Evolutionary conservation across 1,140 invertebrate species (phyloP).

Genomic region (Reticulitermes speratus): DNA sequence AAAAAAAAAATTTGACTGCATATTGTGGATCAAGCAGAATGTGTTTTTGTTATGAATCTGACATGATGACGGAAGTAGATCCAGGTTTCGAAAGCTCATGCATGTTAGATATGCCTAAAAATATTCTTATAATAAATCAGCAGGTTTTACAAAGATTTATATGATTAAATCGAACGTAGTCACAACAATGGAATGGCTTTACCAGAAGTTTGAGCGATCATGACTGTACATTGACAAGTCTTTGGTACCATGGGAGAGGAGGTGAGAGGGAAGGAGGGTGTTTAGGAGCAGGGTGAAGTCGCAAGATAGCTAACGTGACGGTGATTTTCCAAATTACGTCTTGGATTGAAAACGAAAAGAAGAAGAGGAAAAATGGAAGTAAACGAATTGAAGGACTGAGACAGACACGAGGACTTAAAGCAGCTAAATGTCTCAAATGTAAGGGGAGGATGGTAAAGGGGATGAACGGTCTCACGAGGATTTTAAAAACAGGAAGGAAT

Average conservation of each 20-base stretch:
- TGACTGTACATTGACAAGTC: neutral
- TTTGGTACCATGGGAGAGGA: neutral
- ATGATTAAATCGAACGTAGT: no score
- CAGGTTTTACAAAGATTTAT: no score
- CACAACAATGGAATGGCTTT: neutral
- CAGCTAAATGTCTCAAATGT: slow-evolving; percentile 24
- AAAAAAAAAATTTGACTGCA: no score
- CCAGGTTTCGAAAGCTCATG: no score
- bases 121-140: no score
- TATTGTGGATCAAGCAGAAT: no score
- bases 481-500: slow-evolving; percentile 19
- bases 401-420: neutral
- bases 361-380: slow-evolving; percentile 13
- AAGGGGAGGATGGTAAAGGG: neutral
- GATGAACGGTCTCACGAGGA: slow-evolving; percentile 8
- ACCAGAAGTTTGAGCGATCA: neutral
- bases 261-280: neutral
- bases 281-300: neutral
- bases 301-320: neutral
- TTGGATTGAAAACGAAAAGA: slow-evolving; percentile 29
- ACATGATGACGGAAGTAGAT: no score
- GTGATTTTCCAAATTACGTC: slow-evolving; percentile 29
- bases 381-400: neutral
- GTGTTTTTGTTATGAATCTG: no score
- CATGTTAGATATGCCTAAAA: no score